Base-by-base conservation (phyloP, 1,140 invertebrate species). In the Trachymyrmex cornetzi region DNA sequence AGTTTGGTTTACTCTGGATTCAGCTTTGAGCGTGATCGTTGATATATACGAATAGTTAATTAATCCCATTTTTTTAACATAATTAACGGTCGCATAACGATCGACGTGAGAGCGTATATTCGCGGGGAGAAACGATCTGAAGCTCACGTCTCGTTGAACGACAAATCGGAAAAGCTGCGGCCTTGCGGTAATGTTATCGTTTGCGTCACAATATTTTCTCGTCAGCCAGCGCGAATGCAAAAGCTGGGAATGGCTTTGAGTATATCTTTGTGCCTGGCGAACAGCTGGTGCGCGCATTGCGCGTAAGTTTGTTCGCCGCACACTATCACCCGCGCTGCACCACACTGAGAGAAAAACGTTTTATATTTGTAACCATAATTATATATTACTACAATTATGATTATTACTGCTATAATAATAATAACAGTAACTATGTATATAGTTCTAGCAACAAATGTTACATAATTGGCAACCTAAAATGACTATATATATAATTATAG, bases 141-240 rank as follows among this genome's bases (percentile, higher is more conserved):
- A 67, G 50, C 22, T 30, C 48, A 63, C 22, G 50, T 69, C 24
- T 34, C 50, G 61, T 67, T 44, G 59, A 55, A 86, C 87, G 79
- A 74, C 89, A 88, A 89, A 80, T 90, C 74, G 89, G 89, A 90
- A 90, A 90, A 90, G 74, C 72, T 55, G 59, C 79, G 79, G 82
- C 89, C 89, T 90, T 90, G 75, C 34, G 74, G 34, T 64, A 72
- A 63, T 79, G 89, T 90, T 90, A 90, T 90, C 86, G 69, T 86
- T 88, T 86, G 89, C 89, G 89, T 90, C 89, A 90, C 63, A 88
- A 88, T 88, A 88, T 90, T 90, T 90, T 90, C 89, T 90, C 81
- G 57, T 69, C 50, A 50, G 55, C 4, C 50, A 48, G 55, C 7
- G 38, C 44, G 19, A 88, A 38, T 87, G 79, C 81, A 86, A 77